Evolutionary conservation across 2,888 invertebrate species (phyloP).

Genomic region (Perithous albicinctus): DNA sequence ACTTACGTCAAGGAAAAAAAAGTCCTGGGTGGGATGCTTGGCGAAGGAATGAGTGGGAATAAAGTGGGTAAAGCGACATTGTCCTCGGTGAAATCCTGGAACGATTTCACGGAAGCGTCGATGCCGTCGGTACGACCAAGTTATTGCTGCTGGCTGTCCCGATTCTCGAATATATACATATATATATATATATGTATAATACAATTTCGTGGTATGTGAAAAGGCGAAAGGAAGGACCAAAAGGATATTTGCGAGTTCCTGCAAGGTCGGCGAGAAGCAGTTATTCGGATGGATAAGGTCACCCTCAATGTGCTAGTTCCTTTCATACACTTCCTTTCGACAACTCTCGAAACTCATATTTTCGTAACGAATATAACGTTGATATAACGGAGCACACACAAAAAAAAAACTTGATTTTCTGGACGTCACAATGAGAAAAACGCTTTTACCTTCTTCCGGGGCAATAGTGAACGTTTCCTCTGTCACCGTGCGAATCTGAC

Average conservation of each 20-base stretch:
- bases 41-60: slow-evolving; percentile 36
- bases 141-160: slow-evolving; percentile 59
- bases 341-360: slow-evolving; percentile 57
- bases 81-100: slow-evolving; percentile 59
- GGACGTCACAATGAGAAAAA: slow-evolving; percentile 19
- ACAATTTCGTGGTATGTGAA: slow-evolving; percentile 18
- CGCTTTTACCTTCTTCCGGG: background rate
- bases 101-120: slow-evolving; percentile 61
- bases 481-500: no score
- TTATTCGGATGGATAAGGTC: slow-evolving; percentile 57
- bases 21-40: slow-evolving; percentile 13
- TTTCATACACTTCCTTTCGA: slow-evolving; percentile 55
- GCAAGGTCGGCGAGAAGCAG: slow-evolving; percentile 29
- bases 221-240: slow-evolving; percentile 45
- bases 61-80: slow-evolving; percentile 50
- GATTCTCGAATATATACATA: slow-evolving; percentile 43
- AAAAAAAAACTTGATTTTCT: slow-evolving; percentile 13
- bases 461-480: no score
- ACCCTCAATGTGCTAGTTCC: slow-evolving; percentile 35
- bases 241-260: slow-evolving; percentile 53
- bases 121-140: slow-evolving; percentile 58
- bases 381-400: background rate
- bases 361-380: slow-evolving; percentile 34
- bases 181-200: slow-evolving; percentile 18
- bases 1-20: slow-evolving; percentile 36